Evolutionary conservation across 1,140 invertebrate species (phyloP), one percentile per base, ranked within the genome.

Genomic region (Melipona quadrifasciata): DNA sequence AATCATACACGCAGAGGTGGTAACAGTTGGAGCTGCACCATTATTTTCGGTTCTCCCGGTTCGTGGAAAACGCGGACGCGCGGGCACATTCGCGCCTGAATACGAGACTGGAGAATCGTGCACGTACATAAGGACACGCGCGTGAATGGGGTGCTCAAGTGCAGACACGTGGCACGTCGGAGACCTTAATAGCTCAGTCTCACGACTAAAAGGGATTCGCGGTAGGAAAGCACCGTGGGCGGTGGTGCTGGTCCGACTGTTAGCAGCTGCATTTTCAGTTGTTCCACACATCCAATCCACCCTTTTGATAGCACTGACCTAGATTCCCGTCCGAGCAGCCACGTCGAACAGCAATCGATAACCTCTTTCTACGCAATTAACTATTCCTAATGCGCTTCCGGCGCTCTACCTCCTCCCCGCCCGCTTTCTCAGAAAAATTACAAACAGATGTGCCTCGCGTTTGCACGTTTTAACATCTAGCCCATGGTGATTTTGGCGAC

Each of bases 91-190:
- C 27, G 53, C 68, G 58, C 81, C 19, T 58, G 64, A 65, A 53
- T 80, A 84, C 47, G 24, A 39, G 55, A 0, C 27, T 64, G 0
- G 34, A n/a, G 39, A 78, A 65, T 64, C 19, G 47, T 31, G 55
- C 16, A 27, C 6, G 53, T 55, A 55, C 17, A 47, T 47, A 47
- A n/a, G 19, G 51, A 51, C 16, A 67, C 51, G 75, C 81, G 80
- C 51, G 57, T 84, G 78, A 65, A 27, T 27, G 68, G 64, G 47
- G 27, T 53, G 51, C n/a, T 47, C 79, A 73, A 79, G 81, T 79
- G 84, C 31, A 68, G 74, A 61, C 75, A 86, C 86, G 84, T 86
- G 80, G 77, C 77, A 83, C 64, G 72, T 79, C 61, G 84, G 39
- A 73, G 27, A 70, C 74, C 79, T 85, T 82, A 89, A 87, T 87